These are phyloP conservation scores for Porites lutea DNA, from an alignment of 64 coral and sea anemone genomes.

Conservation along the genomic window DNA sequence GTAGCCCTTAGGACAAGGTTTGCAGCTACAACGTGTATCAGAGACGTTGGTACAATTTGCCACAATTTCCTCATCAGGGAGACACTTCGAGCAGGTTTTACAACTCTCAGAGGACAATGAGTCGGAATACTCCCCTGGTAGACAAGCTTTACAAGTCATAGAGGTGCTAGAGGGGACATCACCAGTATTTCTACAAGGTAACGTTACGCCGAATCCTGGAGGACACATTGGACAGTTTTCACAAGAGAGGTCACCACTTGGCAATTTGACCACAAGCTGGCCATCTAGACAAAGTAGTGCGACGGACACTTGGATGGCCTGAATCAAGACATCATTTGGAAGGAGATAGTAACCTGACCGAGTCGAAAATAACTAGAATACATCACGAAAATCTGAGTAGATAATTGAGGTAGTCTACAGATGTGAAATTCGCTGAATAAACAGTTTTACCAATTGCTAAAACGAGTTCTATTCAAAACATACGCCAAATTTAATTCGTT, in stretches of 20 bases:
- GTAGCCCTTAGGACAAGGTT: conserved; percentile 1
- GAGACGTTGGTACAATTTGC: background rate
- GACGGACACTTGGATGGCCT: background rate
- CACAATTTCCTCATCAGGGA: background rate
- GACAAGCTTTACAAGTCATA: conserved; percentile 4
- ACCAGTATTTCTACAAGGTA: background rate
- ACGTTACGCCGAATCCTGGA: background rate
- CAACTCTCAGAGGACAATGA: background rate
- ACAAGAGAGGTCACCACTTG: background rate
- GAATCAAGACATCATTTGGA: background rate
- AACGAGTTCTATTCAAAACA: too few relatives aligned
- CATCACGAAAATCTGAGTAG: too few relatives aligned
- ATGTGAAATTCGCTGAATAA: too few relatives aligned
- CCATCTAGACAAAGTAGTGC: background rate
- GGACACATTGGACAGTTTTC: background rate
- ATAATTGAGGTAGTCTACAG: too few relatives aligned
- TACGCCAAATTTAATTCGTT: too few relatives aligned
- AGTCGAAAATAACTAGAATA: too few relatives aligned
- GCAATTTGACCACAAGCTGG: background rate
- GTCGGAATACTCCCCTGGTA: background rate
- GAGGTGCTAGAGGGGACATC: background rate
- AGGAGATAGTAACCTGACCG: background rate
- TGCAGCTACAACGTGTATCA: background rate
- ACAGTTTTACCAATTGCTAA: too few relatives aligned
- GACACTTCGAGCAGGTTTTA: conserved; percentile 4